These are phyloP conservation scores for Apamea epomidion DNA, from an alignment of 2,888 invertebrate species.

Conservation along the genomic window DNA sequence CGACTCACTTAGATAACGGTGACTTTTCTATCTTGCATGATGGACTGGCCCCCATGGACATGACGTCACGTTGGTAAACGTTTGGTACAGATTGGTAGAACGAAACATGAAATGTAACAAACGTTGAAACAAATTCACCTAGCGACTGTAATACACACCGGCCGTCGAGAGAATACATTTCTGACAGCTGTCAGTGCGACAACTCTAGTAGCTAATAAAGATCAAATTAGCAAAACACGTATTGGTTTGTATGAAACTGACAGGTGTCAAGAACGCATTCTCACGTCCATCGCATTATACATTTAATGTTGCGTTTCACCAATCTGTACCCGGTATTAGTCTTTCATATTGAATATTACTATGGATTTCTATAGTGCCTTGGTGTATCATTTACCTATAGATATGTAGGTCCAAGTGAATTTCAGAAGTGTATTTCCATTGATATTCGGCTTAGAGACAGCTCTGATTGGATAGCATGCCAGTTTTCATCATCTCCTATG, in stretches of 20 bases:
- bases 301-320: background rate
- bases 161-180: background rate
- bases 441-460: conserved; percentile 10
- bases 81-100: background rate
- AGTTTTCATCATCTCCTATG: conserved; percentile 10
- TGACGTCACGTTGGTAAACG: background rate
- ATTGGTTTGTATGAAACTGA: too few species aligned
- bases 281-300: too few species aligned
- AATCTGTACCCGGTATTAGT: background rate
- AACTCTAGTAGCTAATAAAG: background rate
- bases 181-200: background rate
- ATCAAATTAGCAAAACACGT: too few species aligned
- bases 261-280: too few species aligned
- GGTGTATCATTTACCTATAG: background rate
- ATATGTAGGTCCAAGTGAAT: background rate
- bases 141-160: background rate
- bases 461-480: conserved; percentile 28
- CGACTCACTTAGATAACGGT: background rate
- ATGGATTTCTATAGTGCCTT: background rate
- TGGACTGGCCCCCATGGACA: background rate
- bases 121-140: background rate
- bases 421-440: conserved; percentile 10
- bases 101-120: background rate
- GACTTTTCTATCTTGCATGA: background rate
- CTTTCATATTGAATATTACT: conserved; percentile 2